phyloP scores from a whole-genome alignment of 2,888 invertebrate species.

The Dorcus hopei region DNA sequence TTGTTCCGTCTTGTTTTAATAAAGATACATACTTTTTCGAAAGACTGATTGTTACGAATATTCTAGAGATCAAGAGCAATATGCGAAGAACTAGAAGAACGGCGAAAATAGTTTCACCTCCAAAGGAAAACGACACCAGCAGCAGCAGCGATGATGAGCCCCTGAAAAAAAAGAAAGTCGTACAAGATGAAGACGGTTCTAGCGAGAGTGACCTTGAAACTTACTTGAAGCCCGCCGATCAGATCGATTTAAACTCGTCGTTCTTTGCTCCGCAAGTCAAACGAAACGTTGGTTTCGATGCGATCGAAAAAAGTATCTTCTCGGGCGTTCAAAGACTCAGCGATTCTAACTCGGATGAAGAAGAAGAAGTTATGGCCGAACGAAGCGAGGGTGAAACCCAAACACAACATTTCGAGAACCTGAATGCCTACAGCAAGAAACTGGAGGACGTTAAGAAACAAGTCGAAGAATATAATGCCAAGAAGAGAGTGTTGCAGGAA shows the following conservation, averaged over 20 bases:
- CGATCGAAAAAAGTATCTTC: constrained; percentile 43
- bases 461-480: constrained; percentile 50
- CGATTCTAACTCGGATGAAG: constrained; percentile 40
- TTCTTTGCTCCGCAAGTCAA: constrained; percentile 48
- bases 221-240: constrained; percentile 54
- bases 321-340: constrained; percentile 37
- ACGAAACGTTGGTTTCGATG: constrained; percentile 30
- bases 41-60: no score
- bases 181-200: constrained; percentile 26
- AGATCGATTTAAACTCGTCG: constrained; percentile 55
- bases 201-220: constrained; percentile 54
- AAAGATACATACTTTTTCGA: no score
- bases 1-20: no score
- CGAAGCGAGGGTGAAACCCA: not conserved
- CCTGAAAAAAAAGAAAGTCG: not conserved
- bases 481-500: constrained; percentile 21
- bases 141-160: not conserved
- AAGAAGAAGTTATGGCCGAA: constrained; percentile 10
- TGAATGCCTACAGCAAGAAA: constrained; percentile 59
- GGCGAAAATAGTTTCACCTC: no score
- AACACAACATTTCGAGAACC: constrained; percentile 47
- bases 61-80: no score
- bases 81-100: no score
- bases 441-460: constrained; percentile 61
- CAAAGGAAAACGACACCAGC: no score